A percentile compares a stretch with the other conserved stretches of the same genome.
These are phyloP conservation scores for Euleptes europaea DNA, from an alignment of 2,113 vertebrate species.

Conservation along the genomic window DNA sequence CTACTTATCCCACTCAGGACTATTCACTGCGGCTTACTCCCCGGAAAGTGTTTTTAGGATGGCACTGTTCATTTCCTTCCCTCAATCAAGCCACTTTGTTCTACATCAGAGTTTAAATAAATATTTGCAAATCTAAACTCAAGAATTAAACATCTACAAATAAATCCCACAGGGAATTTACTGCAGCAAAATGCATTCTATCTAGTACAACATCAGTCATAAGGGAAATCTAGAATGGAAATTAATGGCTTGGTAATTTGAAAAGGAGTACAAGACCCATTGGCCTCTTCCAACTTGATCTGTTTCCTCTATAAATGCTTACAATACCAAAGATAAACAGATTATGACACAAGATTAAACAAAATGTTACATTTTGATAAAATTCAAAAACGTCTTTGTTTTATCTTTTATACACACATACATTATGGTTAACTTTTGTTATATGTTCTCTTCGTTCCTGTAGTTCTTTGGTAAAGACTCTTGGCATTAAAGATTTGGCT, in stretches of 20 bases:
- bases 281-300: slow-evolving; percentile 20
- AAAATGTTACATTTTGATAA: not conserved
- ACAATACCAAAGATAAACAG: slow-evolving; percentile 5
- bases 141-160: slow-evolving; percentile 2
- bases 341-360: slow-evolving; percentile 10
- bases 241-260: slow-evolving; percentile 37
- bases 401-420: not conserved
- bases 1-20: too few species aligned
- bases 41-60: too few species aligned
- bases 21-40: too few species aligned
- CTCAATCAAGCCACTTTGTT: not conserved
- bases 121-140: slow-evolving; percentile 11
- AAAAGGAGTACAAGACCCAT: slow-evolving; percentile 25
- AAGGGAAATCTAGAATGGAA: slow-evolving; percentile 24
- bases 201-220: slow-evolving; percentile 16
- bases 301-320: slow-evolving; percentile 24
- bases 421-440: not conserved
- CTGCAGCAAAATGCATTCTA: slow-evolving; percentile 8
- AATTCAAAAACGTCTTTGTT: not conserved
- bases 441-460: not conserved
- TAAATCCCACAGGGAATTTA: slow-evolving; percentile 43
- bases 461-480: not conserved
- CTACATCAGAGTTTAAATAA: slow-evolving; percentile 6
- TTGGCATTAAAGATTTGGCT: not conserved
- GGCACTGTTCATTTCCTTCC: not conserved